Percentiles rank a stretch among this genome's conserved stretches.
Evolutionary conservation across 2,888 invertebrate genomes (phyloP).

Genomic region (Perizoma affinitatum): DNA sequence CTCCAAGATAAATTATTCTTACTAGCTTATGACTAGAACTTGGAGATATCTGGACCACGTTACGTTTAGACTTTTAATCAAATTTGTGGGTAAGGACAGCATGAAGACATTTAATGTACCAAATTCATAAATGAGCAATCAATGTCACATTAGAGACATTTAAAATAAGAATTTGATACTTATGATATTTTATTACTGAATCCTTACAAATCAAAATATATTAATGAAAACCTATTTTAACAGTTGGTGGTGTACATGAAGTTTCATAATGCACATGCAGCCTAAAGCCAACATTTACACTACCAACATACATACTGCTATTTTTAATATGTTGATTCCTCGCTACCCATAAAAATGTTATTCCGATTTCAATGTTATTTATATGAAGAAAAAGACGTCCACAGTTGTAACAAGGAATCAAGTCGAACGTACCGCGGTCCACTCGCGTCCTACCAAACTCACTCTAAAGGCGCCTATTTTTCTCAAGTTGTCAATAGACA

Average conservation of each 20-base stretch:
- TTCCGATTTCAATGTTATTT: no score
- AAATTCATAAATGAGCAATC: conserved; percentile 23
- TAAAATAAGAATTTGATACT: conserved; percentile 10
- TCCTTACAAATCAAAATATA: no score
- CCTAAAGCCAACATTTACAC: no score
- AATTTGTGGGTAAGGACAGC: neutral
- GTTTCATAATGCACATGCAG: no score
- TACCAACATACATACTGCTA: no score
- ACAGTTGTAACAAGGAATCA: no score
- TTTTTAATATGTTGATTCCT: no score
- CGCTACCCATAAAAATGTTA: no score
- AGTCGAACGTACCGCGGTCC: conserved; percentile 18
- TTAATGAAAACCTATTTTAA: no score
- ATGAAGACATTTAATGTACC: conserved; percentile 11
- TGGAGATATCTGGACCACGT: conserved; percentile 30
- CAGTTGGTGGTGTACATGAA: no score
- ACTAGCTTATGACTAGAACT: conserved; percentile 36
- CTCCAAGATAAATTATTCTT: conserved; percentile 37
- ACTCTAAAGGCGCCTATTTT: conserved; percentile 7
- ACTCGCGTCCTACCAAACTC: conserved; percentile 17
- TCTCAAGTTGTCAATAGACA: conserved; percentile 15
- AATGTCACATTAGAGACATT: conserved; percentile 16
- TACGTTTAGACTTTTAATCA: conserved; percentile 8
- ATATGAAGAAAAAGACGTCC: neutral
- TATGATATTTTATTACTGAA: neutral